Evolutionary conservation across 2,797 vertebrate genomes (phyloP).

Genomic region (Rallus crepitans): DNA sequence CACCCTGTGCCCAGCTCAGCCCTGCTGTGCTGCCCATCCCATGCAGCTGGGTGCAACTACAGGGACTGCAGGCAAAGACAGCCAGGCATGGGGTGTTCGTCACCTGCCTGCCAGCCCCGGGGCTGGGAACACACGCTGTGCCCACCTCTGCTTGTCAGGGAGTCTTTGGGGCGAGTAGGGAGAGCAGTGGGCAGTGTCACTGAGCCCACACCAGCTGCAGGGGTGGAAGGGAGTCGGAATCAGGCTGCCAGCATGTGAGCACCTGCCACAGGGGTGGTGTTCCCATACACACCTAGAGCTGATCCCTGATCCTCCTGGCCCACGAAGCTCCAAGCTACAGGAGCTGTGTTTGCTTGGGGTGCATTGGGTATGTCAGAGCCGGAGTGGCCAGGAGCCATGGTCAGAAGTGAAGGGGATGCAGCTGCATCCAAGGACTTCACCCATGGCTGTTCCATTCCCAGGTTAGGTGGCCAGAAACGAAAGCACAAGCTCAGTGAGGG

Average conservation of each 20-base stretch:
- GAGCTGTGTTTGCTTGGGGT: accelerated
- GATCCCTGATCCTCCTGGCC: not conserved
- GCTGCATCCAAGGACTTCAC: not conserved
- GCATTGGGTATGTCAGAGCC: not conserved
- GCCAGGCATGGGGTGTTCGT: accelerated
- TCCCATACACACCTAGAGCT: not conserved
- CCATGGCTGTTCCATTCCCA: not conserved
- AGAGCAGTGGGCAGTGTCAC: accelerated
- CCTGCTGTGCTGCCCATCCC: not conserved
- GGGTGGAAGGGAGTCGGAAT: not conserved
- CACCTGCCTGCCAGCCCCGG: not conserved
- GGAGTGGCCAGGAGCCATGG: not conserved
- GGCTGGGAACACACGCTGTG: not conserved
- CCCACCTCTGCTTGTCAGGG: not conserved
- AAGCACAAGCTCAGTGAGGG: not conserved
- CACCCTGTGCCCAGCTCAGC: accelerated
- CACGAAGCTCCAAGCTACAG: not conserved
- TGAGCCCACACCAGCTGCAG: not conserved
- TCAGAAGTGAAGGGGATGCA: not conserved
- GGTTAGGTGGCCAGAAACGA: not conserved
- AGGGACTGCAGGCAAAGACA: not conserved
- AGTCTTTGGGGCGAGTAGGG: not conserved
- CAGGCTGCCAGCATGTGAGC: not conserved
- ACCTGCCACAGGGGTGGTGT: not conserved
- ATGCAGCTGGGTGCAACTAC: not conserved